Evolutionary conservation across 64 coral and sea anemone genomes (phyloP).

Genomic region (Actinia tenebrosa): DNA sequence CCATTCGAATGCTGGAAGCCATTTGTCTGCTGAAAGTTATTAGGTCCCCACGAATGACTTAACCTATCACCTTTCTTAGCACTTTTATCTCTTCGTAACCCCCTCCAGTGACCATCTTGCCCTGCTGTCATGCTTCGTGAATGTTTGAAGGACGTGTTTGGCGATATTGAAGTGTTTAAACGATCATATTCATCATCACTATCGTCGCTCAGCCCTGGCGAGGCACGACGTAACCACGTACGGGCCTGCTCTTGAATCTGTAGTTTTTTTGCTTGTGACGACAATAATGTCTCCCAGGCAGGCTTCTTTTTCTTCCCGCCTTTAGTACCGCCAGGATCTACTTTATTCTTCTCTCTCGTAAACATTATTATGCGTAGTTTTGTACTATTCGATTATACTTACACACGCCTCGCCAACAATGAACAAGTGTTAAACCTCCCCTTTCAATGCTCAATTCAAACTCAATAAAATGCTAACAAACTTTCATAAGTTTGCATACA

Average conservation of each 20-base stretch:
- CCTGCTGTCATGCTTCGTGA: constrained; percentile 56
- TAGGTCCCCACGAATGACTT: constrained; percentile 19
- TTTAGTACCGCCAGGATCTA: constrained; percentile 40
- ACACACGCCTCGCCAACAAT: background rate
- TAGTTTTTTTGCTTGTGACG: background rate
- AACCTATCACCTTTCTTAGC: background rate
- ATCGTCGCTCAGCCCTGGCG: constrained; percentile 19
- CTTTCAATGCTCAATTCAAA: background rate
- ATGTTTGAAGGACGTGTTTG: constrained; percentile 52
- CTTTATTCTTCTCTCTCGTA: constrained; percentile 52
- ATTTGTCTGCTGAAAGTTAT: constrained; percentile 28
- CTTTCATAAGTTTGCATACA: background rate
- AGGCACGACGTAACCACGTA: background rate
- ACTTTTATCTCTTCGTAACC: background rate
- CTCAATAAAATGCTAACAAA: background rate
- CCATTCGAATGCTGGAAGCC: constrained; percentile 3
- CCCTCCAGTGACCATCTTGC: constrained; percentile 54
- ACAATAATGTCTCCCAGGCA: constrained; percentile 51
- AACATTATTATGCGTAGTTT: constrained; percentile 14
- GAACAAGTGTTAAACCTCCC: background rate
- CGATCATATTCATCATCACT: constrained; percentile 53
- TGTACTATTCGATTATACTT: background rate
- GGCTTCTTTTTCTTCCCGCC: constrained; percentile 40
- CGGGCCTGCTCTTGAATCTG: background rate
- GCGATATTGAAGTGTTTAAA: constrained; percentile 46